A percentile compares a stretch with the other conserved stretches of the same genome.
Evolutionary conservation across 2,888 invertebrate species (phyloP).

Genomic region (Heteropelma amictum): DNA sequence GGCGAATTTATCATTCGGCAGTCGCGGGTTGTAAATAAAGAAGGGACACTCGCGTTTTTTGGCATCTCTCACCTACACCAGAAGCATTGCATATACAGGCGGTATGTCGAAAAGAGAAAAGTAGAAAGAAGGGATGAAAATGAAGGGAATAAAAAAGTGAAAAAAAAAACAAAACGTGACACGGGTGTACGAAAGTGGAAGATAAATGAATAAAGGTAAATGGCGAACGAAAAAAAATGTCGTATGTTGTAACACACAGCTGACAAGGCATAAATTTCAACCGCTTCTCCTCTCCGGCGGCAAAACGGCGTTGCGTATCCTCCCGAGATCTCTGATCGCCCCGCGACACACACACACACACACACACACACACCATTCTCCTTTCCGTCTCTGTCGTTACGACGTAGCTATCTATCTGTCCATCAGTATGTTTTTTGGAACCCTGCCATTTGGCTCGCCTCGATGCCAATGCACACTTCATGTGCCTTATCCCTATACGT

Average conservation of each 20-base stretch:
- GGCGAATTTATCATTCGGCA: slow-evolving; percentile 29
- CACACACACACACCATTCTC: not conserved
- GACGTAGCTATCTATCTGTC: slow-evolving; percentile 42
- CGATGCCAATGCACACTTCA: slow-evolving; percentile 39
- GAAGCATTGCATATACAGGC: not conserved
- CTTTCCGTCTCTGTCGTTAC: slow-evolving; percentile 25
- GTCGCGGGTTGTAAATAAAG: slow-evolving; percentile 18
- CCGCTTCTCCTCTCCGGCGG: slow-evolving; percentile 35
- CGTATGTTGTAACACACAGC: not conserved
- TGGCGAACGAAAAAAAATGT: not conserved
- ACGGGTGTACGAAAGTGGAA: slow-evolving; percentile 9
- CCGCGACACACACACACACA: not conserved
- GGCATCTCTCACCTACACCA: not conserved
- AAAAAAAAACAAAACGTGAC: not conserved
- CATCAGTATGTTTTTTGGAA: slow-evolving; percentile 55
- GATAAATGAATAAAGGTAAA: slow-evolving; percentile 51
- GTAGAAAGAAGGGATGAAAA: not conserved
- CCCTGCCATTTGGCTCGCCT: slow-evolving; percentile 49
- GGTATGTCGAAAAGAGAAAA: not conserved
- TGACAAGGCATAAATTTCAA: slow-evolving; percentile 55
- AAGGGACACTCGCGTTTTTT: slow-evolving; percentile 4
- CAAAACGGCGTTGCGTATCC: slow-evolving; percentile 43
- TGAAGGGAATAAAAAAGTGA: not conserved
- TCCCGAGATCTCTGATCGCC: slow-evolving; percentile 40
- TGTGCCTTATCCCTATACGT: slow-evolving; percentile 29